Evolutionary conservation across 2,797 vertebrate genomes (phyloP), one percentile per base, ranked within the genome.

Genomic region (Malacoctenus gilli): DNA sequence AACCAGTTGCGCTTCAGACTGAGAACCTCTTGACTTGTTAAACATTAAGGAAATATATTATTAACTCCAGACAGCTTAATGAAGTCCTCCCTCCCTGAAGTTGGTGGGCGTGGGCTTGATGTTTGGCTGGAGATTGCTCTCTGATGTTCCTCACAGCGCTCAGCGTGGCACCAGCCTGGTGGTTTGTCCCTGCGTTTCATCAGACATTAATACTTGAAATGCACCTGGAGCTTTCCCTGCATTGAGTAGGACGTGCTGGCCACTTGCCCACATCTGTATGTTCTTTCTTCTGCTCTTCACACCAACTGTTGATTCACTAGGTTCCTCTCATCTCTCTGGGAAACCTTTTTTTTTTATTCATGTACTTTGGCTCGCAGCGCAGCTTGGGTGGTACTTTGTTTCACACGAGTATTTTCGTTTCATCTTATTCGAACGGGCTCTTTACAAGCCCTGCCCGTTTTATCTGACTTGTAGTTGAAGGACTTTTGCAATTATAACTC

Each of bases 191-290:
- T 5, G 72, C 35, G 14, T 65, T 49, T 61, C 50, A 16, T 55
- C 43, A 22, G 8, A 14, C n/a, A 7, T 39, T 59, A 32, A 63
- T 30, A 13, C 18, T 15, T 56, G 13, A 63, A 52, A 43, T 31
- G 1, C 19, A 47, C 25, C 23, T 23, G 20, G 1, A 65, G 36
- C 30, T 30, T 32, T 19, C 8, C 21, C 34, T 7, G 8, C 10
- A 11, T 14, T 14, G 34, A 6, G n/a, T 36, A 5, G 8, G 34
- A 36, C 8, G 13, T 36, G 13, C n/a, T 4, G 8, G 5, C 14
- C n/a, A 5, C 11, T 5, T 39, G 19, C 37, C 5, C 37, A 20
- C 37, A 19, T 36, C 44, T 35, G 14, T 18, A 22, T 9, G 8
- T 7, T 18, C 31, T 12, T 61, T 44, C n/a, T 11, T n/a, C 5